Conservation (phyloP, 2,113 vertebrate species). For the Misgurnus anguillicaudatus region DNA sequence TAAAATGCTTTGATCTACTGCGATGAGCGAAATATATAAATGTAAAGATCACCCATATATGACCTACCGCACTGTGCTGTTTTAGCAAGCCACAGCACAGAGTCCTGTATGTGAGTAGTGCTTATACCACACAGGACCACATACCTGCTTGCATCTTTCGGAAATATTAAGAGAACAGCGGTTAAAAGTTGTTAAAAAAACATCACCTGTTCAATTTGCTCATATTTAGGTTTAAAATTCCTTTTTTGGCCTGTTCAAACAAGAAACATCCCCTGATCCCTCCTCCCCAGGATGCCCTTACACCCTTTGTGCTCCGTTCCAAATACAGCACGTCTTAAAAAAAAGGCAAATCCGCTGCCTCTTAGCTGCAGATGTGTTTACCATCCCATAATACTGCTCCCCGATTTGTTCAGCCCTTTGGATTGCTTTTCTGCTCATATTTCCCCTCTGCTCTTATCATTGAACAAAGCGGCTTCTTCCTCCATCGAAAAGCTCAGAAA, state of each 20-base stretch:
- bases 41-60: not conserved
- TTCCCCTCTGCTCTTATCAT: slow-evolving; percentile 60
- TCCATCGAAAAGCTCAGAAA: slow-evolving; percentile 53
- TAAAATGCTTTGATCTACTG: not conserved
- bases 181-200: not conserved
- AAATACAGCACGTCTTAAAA: slow-evolving; percentile 58
- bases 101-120: not conserved
- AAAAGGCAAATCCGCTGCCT: slow-evolving; percentile 72
- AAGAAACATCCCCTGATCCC: slow-evolving; percentile 45
- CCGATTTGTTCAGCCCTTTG: slow-evolving; percentile 74
- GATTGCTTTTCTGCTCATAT: slow-evolving; percentile 71
- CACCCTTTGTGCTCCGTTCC: slow-evolving; percentile 53
- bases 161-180: not conserved
- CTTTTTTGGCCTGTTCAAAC: slow-evolving; percentile 3
- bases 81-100: not conserved
- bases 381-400: slow-evolving; percentile 74
- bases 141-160: not conserved
- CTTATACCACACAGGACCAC: too few relatives aligned
- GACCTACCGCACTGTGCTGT: not conserved
- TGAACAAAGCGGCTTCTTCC: slow-evolving; percentile 58
- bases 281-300: slow-evolving; percentile 56
- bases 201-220: not conserved
- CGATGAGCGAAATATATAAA: not conserved
- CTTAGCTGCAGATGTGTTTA: slow-evolving; percentile 72
- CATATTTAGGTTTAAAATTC: not conserved